Percentiles rank a stretch among this genome's conserved stretches.
Conservation (phyloP, 1,140 invertebrate species). For the Musca domestica region DNA sequence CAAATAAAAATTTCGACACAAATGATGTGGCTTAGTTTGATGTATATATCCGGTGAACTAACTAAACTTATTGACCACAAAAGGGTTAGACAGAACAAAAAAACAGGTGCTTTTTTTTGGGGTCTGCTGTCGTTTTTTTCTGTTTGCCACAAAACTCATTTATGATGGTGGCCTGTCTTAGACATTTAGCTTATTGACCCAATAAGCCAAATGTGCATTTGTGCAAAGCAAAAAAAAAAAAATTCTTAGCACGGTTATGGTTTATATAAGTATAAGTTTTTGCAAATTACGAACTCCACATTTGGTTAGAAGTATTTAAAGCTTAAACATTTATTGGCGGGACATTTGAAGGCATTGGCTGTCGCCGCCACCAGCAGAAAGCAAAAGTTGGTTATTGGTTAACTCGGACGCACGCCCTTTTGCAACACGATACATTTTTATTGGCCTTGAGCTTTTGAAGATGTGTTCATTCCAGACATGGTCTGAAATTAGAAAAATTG, state of each 20-base stretch:
- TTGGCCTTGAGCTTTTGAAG: neutral
- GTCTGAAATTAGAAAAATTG: slow-evolving; percentile 5
- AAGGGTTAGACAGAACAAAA: slow-evolving; percentile 1
- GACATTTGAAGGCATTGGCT: no score
- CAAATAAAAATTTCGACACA: slow-evolving; percentile 9
- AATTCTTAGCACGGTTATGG: neutral
- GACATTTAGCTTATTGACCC: slow-evolving; percentile 18
- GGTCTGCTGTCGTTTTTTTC: no score
- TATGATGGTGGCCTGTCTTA: neutral
- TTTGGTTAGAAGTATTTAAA: slow-evolving; percentile 13
- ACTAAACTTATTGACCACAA: slow-evolving; percentile 7
- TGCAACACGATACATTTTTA: slow-evolving; percentile 17
- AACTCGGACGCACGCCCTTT: neutral
- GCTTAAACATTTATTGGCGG: slow-evolving; percentile 18
- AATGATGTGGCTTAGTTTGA: slow-evolving; percentile 21
- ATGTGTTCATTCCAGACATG: no score
- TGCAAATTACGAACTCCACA: neutral
- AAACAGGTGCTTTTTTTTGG: slow-evolving; percentile 17
- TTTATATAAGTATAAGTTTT: neutral
- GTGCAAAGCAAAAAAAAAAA: no score
- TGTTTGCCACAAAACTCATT: neutral
- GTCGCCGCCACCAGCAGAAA: no score
- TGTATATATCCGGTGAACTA: slow-evolving; percentile 17
- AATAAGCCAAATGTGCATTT: neutral
- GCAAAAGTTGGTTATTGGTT: neutral